Evolutionary conservation across 2,113 vertebrate genomes (phyloP).

Genomic region (Rhizomys pruinosus): DNA sequence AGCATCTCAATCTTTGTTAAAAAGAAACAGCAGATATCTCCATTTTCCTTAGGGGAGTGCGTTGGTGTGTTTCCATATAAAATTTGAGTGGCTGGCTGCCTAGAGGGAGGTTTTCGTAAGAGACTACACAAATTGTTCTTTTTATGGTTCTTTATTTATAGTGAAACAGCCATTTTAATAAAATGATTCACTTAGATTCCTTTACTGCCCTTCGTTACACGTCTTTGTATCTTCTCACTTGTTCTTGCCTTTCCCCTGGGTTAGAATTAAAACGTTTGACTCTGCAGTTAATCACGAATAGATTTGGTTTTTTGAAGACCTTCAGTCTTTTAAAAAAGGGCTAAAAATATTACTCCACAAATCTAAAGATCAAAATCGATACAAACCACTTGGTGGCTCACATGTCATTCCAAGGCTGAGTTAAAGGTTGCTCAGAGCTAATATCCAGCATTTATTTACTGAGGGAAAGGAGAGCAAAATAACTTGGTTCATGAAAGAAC

Average conservation of each 20-base stretch:
- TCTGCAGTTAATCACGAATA: slow-evolving; percentile 71
- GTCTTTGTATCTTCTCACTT: slow-evolving; percentile 78
- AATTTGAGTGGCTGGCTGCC: slow-evolving; percentile 81
- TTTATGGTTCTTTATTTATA: slow-evolving; percentile 84
- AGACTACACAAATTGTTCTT: slow-evolving; percentile 78
- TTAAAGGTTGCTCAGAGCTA: neutral
- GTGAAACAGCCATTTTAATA: slow-evolving; percentile 74
- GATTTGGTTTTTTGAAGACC: slow-evolving; percentile 54
- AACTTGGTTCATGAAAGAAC: neutral
- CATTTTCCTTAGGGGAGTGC: slow-evolving; percentile 76
- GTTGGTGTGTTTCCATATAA: slow-evolving; percentile 64
- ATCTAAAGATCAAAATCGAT: slow-evolving; percentile 48
- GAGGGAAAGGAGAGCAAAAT: neutral
- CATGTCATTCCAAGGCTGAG: neutral
- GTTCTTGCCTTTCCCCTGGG: slow-evolving; percentile 70
- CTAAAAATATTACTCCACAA: slow-evolving; percentile 58
- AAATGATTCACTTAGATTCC: slow-evolving; percentile 82
- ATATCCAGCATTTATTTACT: slow-evolving; percentile 28
- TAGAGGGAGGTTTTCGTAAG: slow-evolving; percentile 67
- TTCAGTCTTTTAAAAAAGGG: slow-evolving; percentile 49
- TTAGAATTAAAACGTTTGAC: slow-evolving; percentile 72
- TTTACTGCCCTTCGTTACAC: slow-evolving; percentile 79
- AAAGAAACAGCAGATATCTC: slow-evolving; percentile 75
- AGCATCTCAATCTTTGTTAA: slow-evolving; percentile 78
- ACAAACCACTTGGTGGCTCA: slow-evolving; percentile 38